A percentile compares a stretch with the other conserved stretches of the same genome.
phyloP scores from a whole-genome alignment of 2,113 vertebrate genomes.

The Pterocles burchelli region DNA sequence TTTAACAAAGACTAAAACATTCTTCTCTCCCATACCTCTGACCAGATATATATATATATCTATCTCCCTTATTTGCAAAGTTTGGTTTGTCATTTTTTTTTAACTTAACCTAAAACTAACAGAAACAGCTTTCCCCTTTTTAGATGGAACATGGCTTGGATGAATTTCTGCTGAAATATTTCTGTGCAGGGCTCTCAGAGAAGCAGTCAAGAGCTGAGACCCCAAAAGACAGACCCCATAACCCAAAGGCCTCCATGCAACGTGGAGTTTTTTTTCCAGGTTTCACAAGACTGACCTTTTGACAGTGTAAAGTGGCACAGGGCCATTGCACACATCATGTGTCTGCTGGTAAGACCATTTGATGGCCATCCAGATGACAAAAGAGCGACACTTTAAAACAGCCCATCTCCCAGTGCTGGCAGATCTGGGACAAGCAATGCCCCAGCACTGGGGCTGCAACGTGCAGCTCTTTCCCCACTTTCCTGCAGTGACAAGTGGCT shows the following conservation, averaged over 20 bases:
- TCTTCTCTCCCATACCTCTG: not conserved
- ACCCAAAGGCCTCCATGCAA: not conserved
- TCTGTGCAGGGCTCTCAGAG: not conserved
- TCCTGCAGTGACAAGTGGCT: not conserved
- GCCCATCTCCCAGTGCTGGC: not conserved
- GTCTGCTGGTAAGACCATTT: not conserved
- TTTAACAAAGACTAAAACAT: not conserved
- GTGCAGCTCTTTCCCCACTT: not conserved
- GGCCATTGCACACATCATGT: not conserved
- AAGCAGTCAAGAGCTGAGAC: not conserved
- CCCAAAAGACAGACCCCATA: not conserved
- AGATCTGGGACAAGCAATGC: not conserved
- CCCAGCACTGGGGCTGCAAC: rapidly evolving
- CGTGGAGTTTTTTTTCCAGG: not conserved
- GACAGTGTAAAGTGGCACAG: not conserved
- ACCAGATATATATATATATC: not conserved
- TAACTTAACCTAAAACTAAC: not conserved
- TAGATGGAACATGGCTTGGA: not conserved
- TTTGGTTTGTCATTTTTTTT: not conserved
- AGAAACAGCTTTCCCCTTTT: not conserved
- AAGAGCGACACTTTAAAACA: not conserved
- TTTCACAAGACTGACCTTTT: constrained; percentile 34
- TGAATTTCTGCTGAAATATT: not conserved
- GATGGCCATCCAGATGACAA: not conserved
- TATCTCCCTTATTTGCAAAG: not conserved